Conservation (phyloP, 1,140 invertebrate genomes). For the Nephila pilipes region DNA sequence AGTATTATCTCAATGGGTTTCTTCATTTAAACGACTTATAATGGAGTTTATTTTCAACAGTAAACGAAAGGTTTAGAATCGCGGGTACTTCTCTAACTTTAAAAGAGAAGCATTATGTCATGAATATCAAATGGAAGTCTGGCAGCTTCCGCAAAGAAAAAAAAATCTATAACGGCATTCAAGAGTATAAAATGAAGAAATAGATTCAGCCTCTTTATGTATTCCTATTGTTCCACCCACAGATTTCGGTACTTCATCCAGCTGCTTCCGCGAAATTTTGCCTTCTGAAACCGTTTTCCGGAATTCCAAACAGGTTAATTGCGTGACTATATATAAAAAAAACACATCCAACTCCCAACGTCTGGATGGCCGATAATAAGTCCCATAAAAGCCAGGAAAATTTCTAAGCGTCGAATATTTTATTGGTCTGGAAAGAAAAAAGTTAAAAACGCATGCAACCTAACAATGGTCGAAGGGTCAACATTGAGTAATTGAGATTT, state of each 20-base stretch:
- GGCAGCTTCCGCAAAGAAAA: constrained; percentile 44
- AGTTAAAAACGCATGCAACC: neutral
- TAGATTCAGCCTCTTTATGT: neutral
- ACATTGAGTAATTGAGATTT: neutral
- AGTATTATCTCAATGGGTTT: no score
- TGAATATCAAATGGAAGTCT: neutral
- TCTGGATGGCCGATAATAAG: neutral
- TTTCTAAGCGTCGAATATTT: constrained; percentile 17
- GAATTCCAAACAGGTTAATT: constrained; percentile 49
- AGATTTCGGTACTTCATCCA: neutral
- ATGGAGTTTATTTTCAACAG: no score
- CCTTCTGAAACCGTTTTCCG: constrained; percentile 5
- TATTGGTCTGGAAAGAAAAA: neutral
- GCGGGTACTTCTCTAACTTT: neutral
- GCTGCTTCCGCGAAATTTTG: constrained; percentile 49
- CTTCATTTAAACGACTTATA: no score
- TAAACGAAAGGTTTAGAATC: neutral
- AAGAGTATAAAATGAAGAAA: constrained; percentile 27
- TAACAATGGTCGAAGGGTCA: constrained; percentile 56
- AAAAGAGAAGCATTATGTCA: neutral
- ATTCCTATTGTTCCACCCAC: constrained; percentile 41
- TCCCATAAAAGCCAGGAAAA: constrained; percentile 44
- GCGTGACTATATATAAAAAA: constrained; percentile 9
- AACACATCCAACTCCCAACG: neutral
- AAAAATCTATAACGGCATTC: neutral